Evolutionary conservation across 2,113 vertebrate species (phyloP), one percentile per base, ranked within the genome.

Genomic region (Antennarius striatus): DNA sequence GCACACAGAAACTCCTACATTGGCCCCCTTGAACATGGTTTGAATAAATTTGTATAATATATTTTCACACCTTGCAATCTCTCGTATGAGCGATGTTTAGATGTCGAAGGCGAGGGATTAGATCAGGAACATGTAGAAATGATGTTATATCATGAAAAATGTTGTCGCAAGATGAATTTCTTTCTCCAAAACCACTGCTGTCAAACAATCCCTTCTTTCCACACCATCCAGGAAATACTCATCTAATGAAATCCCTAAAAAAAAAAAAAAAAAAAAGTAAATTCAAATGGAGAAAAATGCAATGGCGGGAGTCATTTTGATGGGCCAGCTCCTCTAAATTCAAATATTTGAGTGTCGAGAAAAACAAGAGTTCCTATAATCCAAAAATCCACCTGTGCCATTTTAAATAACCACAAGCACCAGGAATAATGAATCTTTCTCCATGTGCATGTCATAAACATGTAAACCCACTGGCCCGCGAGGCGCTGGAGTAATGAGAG

Each of bases 401-500:
- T 82, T 88, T 79, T 63, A 88, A 88, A 85, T 89, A 76, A 75
- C 62, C 51, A 56, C 75, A 59, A 75, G 79, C 80, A 72, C 72
- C 72, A 60, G 68, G 77, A 77, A 82, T 83, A 81, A 87, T 83
- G 83, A 86, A 81, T 86, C 74, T 84, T 73, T 85, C 42, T 36
- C 64, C 47, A 66, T 81, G 86, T 80, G 61, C 51, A 73, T 36
- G 67, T 84, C 85, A 84, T 85, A 80, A 85, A 89, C 83, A 87
- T 89, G 82, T 83, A 68, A 81, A 73, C 45, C 53, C 56, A 11
- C 40, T 56, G 74, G 73, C 53, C 70, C 69, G 28, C 71, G 58
- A 80, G 83, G 72, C 66, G 65, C 73, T 79, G 82, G 88, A 90
- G 74, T 82, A 88, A 89, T 89, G 75, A 74, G 75, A 75, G 69